Base-by-base conservation (phyloP, 2,797 vertebrate species). In the Adrianichthys oophorus region DNA sequence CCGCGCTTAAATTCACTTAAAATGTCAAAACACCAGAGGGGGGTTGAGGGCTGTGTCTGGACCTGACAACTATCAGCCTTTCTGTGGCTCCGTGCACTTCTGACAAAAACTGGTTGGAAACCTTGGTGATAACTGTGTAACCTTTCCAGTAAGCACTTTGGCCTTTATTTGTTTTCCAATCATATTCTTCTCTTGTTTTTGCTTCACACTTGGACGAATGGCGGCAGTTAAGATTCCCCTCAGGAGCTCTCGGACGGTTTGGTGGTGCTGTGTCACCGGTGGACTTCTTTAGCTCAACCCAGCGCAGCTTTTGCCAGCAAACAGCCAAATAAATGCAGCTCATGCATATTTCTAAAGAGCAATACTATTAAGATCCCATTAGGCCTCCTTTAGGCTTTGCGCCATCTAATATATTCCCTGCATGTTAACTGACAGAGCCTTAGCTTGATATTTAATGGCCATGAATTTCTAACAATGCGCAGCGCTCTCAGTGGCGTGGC, bases 1-100 rank as follows among this genome's bases (percentile, higher is more conserved):
- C 51, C 59, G 72, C 4, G 72, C 82, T 85, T 78, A 81, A 87
- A 87, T 88, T 83, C 80, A 76, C 79, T 83, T 84, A 74, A 87
- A 87, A 88, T 89, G 89, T 88, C 86, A 83, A 79, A 87, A 76
- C 62, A 84, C 85, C 86, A 74, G 70, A 74, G 80, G 85, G 70
- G 72, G 72, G 76, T 68, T 37, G 60, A 54, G 63, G 68, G 76
- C 67, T 63, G 29, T 71, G 74, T 70, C 75, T 62, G 73, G 70
- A 77, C 79, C 79, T 79, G 80, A 85, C 78, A 58, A 77, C 80
- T 62, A 70, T 80, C 78, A 83, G 82, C 80, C 77, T 86, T 82
- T 83, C 72, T 18, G 43, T 53, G 74, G 68, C 62, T 68, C 65
- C 32, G 63, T 66, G 41, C 59, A 8, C 64, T 43, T 37, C 56